Evolutionary conservation across 2,797 vertebrate species (phyloP).

Genomic region (Danio kyathit): DNA sequence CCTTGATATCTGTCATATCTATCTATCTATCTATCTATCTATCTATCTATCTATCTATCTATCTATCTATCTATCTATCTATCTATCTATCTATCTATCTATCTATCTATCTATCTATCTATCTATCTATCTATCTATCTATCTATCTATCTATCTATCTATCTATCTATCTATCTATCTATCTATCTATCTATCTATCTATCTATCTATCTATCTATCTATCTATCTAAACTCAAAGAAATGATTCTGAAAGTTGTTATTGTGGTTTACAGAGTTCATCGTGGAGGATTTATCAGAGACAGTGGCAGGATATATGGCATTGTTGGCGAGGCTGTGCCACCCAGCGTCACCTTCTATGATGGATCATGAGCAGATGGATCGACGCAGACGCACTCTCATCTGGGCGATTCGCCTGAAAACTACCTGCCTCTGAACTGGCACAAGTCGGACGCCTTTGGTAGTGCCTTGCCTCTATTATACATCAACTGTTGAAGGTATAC

Average conservation of each 20-base stretch:
- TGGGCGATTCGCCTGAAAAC: conserved; percentile 30
- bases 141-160: neutral
- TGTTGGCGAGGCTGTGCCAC: conserved; percentile 39
- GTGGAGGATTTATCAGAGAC: conserved; percentile 9
- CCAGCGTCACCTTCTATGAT: conserved; percentile 47
- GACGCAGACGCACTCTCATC: conserved; percentile 36
- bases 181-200: neutral
- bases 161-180: neutral
- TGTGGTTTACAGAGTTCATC: conserved; percentile 19
- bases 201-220: neutral
- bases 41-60: no score
- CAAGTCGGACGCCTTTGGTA: conserved; percentile 10
- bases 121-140: neutral
- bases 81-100: no score
- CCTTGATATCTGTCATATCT: neutral
- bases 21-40: no score
- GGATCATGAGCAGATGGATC: conserved; percentile 57
- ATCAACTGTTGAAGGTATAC: conserved; percentile 4
- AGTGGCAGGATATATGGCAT: conserved; percentile 29
- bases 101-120: neutral
- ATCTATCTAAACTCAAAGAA: neutral
- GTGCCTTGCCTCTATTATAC: neutral
- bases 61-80: no score
- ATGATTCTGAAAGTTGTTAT: neutral
- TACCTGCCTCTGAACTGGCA: conserved; percentile 42